phyloP scores from a whole-genome alignment of 2,797 vertebrate genomes.

The Danio choprae region DNA sequence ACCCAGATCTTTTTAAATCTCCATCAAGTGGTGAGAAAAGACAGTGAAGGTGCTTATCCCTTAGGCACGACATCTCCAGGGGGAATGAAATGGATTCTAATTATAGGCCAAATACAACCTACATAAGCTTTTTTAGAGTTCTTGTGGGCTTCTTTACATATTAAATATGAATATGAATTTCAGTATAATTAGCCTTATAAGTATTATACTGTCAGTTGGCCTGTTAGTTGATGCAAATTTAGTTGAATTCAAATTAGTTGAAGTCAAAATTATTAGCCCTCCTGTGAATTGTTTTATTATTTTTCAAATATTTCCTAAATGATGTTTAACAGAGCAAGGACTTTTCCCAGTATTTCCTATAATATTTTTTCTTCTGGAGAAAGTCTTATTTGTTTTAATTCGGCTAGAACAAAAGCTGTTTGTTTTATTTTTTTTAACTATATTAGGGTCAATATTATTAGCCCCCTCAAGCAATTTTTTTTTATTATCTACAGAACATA shows the following conservation, averaged over 20 bases:
- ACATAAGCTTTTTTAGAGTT: slow-evolving; percentile 55
- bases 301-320: too few relatives aligned
- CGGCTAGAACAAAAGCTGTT: too few relatives aligned
- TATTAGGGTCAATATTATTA: too few relatives aligned
- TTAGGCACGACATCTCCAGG: slow-evolving; percentile 42
- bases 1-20: slow-evolving; percentile 56
- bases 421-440: too few relatives aligned
- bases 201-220: background rate
- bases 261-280: too few relatives aligned
- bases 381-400: too few relatives aligned
- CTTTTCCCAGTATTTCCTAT: too few relatives aligned
- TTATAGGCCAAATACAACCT: slow-evolving; percentile 52
- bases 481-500: too few relatives aligned
- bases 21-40: slow-evolving; percentile 54
- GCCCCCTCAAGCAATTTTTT: too few relatives aligned
- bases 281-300: too few relatives aligned
- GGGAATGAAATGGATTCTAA: slow-evolving; percentile 52
- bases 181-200: background rate
- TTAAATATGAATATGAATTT: background rate
- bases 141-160: slow-evolving; percentile 22
- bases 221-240: background rate
- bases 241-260: background rate
- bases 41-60: slow-evolving; percentile 60
- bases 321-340: too few relatives aligned
- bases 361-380: too few relatives aligned